Conservation (phyloP, 1,140 invertebrate species). For the Aplysia californica region DNA sequence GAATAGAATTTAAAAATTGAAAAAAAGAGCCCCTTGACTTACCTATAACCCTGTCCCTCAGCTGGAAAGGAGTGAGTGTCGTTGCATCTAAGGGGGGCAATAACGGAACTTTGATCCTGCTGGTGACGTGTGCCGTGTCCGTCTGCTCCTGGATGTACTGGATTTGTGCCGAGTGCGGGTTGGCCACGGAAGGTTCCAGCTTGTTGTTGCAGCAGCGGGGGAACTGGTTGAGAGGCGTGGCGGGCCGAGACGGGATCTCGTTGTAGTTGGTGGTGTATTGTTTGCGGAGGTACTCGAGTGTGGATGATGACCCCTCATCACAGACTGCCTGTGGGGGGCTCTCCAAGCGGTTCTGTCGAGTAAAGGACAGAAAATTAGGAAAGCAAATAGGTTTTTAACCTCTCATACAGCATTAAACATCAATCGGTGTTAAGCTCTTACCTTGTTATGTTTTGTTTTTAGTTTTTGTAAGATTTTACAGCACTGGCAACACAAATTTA, state of each 20-base stretch:
- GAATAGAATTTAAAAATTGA: too few relatives aligned
- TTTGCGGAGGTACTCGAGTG: constrained; percentile 58
- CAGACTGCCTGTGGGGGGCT: constrained; percentile 61
- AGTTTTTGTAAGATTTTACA: too few relatives aligned
- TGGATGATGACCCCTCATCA: constrained; percentile 61
- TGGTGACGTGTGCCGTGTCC: constrained; percentile 64
- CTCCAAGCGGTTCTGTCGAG: constrained; percentile 51
- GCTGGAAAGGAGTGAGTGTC: constrained; percentile 50
- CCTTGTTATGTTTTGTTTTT: too few relatives aligned
- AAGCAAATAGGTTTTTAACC: too few relatives aligned
- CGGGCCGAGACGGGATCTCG: constrained; percentile 25
- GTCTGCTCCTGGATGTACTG: constrained; percentile 68
- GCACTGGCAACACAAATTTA: too few relatives aligned
- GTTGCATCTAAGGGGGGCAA: constrained; percentile 60
- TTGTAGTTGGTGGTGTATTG: constrained; percentile 38
- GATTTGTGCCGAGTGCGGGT: constrained; percentile 63
- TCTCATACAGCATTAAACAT: too few relatives aligned
- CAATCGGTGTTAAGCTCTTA: too few relatives aligned
- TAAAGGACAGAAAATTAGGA: too few relatives aligned
- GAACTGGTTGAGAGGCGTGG: constrained; percentile 53
- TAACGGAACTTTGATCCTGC: constrained; percentile 64
- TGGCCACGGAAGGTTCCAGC: constrained; percentile 53
- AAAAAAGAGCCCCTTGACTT: too few relatives aligned
- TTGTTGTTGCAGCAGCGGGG: constrained; percentile 61
- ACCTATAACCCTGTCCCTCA: constrained; percentile 66